Conservation (phyloP, 2,797 vertebrate genomes). For the Tympanoctomys barrerae region DNA sequence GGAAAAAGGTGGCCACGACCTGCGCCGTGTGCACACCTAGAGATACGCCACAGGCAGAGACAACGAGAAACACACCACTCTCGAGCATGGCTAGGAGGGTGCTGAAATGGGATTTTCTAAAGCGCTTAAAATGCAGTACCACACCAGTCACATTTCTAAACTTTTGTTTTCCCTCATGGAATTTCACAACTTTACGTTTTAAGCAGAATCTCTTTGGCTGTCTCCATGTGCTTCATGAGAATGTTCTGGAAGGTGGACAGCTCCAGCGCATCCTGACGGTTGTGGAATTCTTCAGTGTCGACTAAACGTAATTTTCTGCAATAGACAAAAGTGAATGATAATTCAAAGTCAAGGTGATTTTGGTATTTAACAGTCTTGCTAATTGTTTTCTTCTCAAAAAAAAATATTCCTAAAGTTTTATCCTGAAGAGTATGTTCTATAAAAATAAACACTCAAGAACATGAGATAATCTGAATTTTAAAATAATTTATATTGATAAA, state of each 20-base stretch:
- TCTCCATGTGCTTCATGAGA: slow-evolving; percentile 89
- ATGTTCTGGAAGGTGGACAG: slow-evolving; percentile 90
- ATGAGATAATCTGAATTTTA: not conserved
- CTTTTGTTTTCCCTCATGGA: slow-evolving; percentile 1
- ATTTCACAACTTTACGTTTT: slow-evolving; percentile 87
- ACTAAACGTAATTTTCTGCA: slow-evolving; percentile 92
- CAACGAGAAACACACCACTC: not conserved
- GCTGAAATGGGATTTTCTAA: slow-evolving; percentile 55
- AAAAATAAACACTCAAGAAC: slow-evolving; percentile 41
- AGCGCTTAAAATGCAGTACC: not conserved
- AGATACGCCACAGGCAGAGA: not conserved
- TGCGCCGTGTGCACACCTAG: not conserved
- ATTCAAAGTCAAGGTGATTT: not conserved
- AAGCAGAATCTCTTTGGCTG: slow-evolving; percentile 89
- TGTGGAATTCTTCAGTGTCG: slow-evolving; percentile 90
- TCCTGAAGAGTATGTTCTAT: slow-evolving; percentile 25
- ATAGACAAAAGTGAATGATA: slow-evolving; percentile 52
- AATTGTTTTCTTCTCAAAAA: not conserved
- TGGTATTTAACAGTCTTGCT: slow-evolving; percentile 14
- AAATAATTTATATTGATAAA: slow-evolving; percentile 30
- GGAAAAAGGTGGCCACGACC: not conserved
- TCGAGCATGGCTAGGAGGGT: not conserved
- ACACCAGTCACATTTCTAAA: slow-evolving; percentile 21
- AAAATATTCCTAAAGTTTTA: slow-evolving; percentile 34
- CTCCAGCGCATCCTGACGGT: slow-evolving; percentile 90